A percentile compares a stretch with the other conserved stretches of the same genome.
These are phyloP conservation scores for Coracopsis vasa DNA, from an alignment of 2,113 vertebrate species.

Conservation along the genomic window DNA sequence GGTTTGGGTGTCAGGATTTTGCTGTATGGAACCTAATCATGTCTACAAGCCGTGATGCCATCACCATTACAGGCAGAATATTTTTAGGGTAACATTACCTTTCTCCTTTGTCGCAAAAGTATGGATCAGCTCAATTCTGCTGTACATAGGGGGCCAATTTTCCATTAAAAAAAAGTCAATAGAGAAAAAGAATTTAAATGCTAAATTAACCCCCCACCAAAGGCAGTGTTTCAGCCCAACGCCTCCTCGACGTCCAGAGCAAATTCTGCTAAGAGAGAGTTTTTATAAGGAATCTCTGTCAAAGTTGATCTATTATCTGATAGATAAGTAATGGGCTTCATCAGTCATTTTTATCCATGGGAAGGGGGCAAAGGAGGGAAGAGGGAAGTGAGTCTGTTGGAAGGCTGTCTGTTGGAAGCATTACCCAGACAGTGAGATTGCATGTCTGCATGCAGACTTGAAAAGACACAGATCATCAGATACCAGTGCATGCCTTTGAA, in stretches of 20 bases:
- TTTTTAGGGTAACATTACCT: not conserved
- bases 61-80: not conserved
- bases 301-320: not conserved
- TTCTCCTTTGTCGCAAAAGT: not conserved
- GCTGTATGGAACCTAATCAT: not conserved
- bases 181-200: slow-evolving; percentile 25
- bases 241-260: not conserved
- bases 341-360: not conserved
- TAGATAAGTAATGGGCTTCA: not conserved
- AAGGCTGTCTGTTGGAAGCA: slow-evolving; percentile 32
- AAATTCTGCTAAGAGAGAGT: not conserved
- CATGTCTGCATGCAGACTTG: not conserved
- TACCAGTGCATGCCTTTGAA: slow-evolving; percentile 35
- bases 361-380: not conserved
- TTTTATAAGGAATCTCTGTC: slow-evolving; percentile 1
- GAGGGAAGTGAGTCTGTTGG: not conserved
- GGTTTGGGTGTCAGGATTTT: not conserved
- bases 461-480: slow-evolving; percentile 17
- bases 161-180: not conserved
- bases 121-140: not conserved
- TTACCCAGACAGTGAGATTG: slow-evolving; percentile 22
- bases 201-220: slow-evolving; percentile 29
- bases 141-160: not conserved
- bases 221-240: slow-evolving; percentile 8
- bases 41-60: not conserved